Conservation (phyloP, 1,140 invertebrate species). For the Schlechtendalia chinensis region DNA sequence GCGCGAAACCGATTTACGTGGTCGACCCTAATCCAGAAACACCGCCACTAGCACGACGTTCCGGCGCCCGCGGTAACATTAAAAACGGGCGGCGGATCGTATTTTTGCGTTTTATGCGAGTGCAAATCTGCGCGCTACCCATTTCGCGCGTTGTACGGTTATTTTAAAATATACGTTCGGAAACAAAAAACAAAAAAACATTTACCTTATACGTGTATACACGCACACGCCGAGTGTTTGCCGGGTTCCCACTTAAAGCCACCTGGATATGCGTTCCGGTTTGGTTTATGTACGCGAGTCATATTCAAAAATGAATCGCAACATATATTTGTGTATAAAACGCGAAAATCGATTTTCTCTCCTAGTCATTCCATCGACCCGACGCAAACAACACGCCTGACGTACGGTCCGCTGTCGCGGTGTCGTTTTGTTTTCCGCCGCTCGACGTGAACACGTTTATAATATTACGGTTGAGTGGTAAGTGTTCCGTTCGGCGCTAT, state of each 20-base stretch:
- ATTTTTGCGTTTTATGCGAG: slow-evolving; percentile 28
- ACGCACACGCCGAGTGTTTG: not conserved
- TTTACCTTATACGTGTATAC: not conserved
- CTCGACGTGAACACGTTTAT: too few species aligned
- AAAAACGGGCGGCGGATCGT: slow-evolving; percentile 24
- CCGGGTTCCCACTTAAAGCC: not conserved
- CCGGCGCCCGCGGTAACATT: not conserved
- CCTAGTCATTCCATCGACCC: too few species aligned
- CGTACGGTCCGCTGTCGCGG: too few species aligned
- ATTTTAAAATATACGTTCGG: not conserved
- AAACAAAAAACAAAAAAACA: not conserved
- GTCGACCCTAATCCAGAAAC: slow-evolving; percentile 10
- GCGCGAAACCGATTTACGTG: slow-evolving; percentile 1
- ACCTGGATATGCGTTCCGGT: not conserved
- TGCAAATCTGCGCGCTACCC: not conserved
- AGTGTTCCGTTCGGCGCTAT: too few species aligned
- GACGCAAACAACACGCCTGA: not conserved
- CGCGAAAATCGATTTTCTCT: not conserved
- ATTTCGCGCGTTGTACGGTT: not conserved
- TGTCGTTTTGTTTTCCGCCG: too few species aligned
- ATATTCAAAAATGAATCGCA: not conserved
- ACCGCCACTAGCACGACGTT: not conserved
- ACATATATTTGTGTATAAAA: not conserved
- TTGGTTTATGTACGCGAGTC: not conserved
- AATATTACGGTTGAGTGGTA: too few species aligned